phyloP scores from a whole-genome alignment of 1,140 invertebrate genomes.

The Nebria ingens region DNA sequence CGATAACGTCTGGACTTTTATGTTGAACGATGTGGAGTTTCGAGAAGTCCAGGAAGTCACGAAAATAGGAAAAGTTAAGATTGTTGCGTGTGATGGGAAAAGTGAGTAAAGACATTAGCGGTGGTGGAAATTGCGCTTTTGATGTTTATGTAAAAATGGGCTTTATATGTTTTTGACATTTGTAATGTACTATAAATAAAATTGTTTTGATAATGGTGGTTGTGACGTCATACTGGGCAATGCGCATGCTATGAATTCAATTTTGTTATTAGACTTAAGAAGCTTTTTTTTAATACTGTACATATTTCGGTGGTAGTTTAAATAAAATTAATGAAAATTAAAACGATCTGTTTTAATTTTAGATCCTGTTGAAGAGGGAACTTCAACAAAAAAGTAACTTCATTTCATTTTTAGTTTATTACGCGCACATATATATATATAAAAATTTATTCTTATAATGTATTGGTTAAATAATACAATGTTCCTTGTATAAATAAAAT shows the following conservation, averaged over 20 bases:
- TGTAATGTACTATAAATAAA: background rate
- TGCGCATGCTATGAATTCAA: background rate
- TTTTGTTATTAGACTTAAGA: background rate
- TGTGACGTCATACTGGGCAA: background rate
- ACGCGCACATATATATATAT: background rate
- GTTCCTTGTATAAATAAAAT: background rate
- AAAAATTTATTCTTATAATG: background rate
- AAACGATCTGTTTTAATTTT: constrained; percentile 15
- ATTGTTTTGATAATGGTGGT: background rate
- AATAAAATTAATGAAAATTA: constrained; percentile 10
- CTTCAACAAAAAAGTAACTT: constrained; percentile 22
- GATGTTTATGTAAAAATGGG: background rate
- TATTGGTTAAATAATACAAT: background rate
- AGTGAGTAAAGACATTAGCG: constrained; percentile 50
- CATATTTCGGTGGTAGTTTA: background rate
- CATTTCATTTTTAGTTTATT: background rate
- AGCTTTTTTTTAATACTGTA: constrained; percentile 9
- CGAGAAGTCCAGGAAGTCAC: constrained; percentile 90
- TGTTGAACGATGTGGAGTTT: constrained; percentile 97
- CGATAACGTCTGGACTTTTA: constrained; percentile 99
- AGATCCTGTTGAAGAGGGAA: constrained; percentile 24
- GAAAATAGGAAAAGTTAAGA: constrained; percentile 96
- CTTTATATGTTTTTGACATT: background rate
- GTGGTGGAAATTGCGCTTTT: background rate
- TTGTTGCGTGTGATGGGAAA: constrained; percentile 99